A percentile compares a stretch with the other conserved stretches of the same genome.
phyloP scores from a whole-genome alignment of 2,113 vertebrate genomes.

The Oxyura jamaicensis region DNA sequence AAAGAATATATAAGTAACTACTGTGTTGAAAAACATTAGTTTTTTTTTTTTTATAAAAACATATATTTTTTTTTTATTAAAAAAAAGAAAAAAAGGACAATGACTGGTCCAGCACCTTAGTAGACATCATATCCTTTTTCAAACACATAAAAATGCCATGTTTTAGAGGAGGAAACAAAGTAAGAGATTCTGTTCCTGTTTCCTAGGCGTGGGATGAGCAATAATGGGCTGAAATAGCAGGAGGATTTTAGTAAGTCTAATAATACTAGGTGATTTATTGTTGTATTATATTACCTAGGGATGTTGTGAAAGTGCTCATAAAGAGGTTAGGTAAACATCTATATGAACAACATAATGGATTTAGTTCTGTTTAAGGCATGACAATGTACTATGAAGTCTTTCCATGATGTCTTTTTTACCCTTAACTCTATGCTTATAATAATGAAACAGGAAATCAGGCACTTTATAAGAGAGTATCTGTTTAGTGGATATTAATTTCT shows the following conservation, averaged over 20 bases:
- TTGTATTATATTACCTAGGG: not conserved
- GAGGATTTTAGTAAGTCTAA: not conserved
- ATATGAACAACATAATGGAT: not conserved
- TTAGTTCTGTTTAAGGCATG: not conserved
- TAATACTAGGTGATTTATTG: not conserved
- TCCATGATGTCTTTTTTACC: not conserved
- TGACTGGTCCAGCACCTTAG: not conserved
- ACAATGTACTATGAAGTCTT: not conserved
- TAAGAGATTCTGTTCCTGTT: not conserved
- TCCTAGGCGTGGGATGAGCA: not conserved
- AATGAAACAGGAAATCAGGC: not conserved
- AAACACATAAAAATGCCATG: not conserved
- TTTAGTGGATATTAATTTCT: not conserved
- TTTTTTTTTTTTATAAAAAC: not conserved
- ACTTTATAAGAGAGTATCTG: not conserved
- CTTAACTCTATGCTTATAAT: not conserved
- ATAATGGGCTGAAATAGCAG: not conserved
- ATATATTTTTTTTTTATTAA: no score
- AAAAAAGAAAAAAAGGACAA: not conserved
- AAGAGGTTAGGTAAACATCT: constrained; percentile 9
- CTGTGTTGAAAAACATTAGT: not conserved
- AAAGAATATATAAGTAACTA: not conserved
- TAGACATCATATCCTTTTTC: not conserved
- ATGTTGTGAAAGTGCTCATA: not conserved
- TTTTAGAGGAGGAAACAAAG: not conserved